Base-by-base conservation (phyloP, 2,797 vertebrate species). In the Myoxocephalus aenaeus region DNA sequence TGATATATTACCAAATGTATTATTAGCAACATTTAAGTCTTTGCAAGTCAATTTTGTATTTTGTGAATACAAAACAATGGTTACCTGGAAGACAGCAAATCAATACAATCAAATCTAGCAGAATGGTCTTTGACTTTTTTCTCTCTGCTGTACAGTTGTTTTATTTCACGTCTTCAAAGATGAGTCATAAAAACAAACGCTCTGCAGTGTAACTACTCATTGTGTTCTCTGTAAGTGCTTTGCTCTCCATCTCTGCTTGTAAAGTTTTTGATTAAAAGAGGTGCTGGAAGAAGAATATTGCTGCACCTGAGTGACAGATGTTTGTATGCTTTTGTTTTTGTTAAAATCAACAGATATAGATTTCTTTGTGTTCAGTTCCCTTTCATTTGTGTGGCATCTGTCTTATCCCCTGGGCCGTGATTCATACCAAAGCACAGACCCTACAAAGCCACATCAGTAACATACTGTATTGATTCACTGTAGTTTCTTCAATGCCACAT, bases 1-100 rank as follows among this genome's bases (percentile, higher is more conserved):
- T 79, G 73, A 85, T 75, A 58, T 77, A 81, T 84, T 82, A 77
- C 53, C 66, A 75, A 68, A 73, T 58, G 64, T 76, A 78, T 74
- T 78, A 82, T 77, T 79, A 77, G 68, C 11, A 71, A 51, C 63
- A 76, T 81, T 48, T 70, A 81, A 63, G 64, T 50, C 51, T 69
- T 59, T 63, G 53, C 3, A 56, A 73, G 80, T 67, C 57, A 66
- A 68, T 77, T 82, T 75, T 76, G 17, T 36, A 38, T 42, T 53
- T 75, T 77, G 58, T 74, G 58, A 85, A 69, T 58, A 65, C 65
- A 79, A 79, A 82, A 69, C 74, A 84, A 72, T 57, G 80, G 56
- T 42, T 69, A 65, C 57, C 48, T 50, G 65, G 48, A 62, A 65
- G 48, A 65, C 68, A 63, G 61, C 46, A 86, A 89, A 86, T 81